Evolutionary conservation across 2,888 invertebrate genomes (phyloP), one percentile per base, ranked within the genome.

Genomic region (Drosophila trichaetosa): DNA sequence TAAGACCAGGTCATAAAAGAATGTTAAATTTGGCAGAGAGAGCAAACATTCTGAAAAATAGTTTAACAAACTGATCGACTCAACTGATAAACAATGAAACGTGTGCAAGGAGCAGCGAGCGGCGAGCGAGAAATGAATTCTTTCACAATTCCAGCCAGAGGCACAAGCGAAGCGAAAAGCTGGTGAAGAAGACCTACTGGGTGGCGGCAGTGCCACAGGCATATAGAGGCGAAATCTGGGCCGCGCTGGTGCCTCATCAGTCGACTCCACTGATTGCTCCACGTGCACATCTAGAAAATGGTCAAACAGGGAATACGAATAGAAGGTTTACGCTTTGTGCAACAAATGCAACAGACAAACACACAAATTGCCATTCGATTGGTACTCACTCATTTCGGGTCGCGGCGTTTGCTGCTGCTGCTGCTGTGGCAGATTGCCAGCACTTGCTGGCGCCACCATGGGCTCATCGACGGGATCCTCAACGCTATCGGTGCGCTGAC

Each of bases 391-490:
- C 71, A 73, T 38, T 51, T 79, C 79, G 2, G 65, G 62, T 27
- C 64, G 84, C 3, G 40, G 53, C 4, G 48, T 58, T 42, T 63
- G 71, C 18, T 56, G 66, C 24, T 53, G 62, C 24, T 67, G 62
- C 24, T 67, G 83, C 18, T 61, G 79, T 10, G 34, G 16, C 33
- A 60, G 61, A 11, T 38, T 27, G 34, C 51, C 42, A 31, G 29
- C 16, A 16, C 16, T 42, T 11, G 24, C 4, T 56, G 69, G 61
- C 31, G 81, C 77, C 38, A 80, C 76, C 73, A 88, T 80, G 2
- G 91, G 92, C 42, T 91, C 91, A 74, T 91, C 92, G 27, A 90
- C 79, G 18, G 91, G 88, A 83, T 92, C 92, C 69, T 84, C 92
- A 68, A 91, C 86, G 11, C 73, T 74, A 5, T 73, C 76, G 33